Evolutionary conservation across 2,113 vertebrate species (phyloP), one percentile per base, ranked within the genome.

Genomic region (Gavia stellata): DNA sequence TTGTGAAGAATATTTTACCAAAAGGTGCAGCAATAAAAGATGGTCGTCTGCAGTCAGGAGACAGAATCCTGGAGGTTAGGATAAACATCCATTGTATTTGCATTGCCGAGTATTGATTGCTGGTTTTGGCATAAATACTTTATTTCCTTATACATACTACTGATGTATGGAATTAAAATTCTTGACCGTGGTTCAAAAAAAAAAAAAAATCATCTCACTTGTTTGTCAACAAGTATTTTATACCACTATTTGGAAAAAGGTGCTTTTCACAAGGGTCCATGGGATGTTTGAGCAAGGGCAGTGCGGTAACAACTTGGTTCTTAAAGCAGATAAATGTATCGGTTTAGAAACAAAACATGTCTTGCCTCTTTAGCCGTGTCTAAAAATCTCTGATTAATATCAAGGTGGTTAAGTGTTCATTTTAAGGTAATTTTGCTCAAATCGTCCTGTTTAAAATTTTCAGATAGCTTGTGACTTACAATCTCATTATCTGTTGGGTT

Each of bases 1-100:
- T 99, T 42, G 99, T 99, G 80, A 99, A 99, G 97, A 99, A 99
- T 95, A 99, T 99, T 97, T 98, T 99, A 38, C 98, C 99, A 29
- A 99, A 99, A 62, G 99, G 99, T 94, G 99, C 99, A 67, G 99
- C 99, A 59, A 96, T 99, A 86, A 99, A 99, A 97, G 99, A 99
- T 90, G 99, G 99, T 63, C 99, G 99, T 62, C 98, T 99, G 88
- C 99, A 99, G 94, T 99, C 99, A 59, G 99, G 99, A 73, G 99
- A 99, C 97, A 98, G 99, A 96, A 99, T 99, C 96, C 97, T 99
- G 42, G 99, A 99, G 99, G 99, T 99, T 96, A 95, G 94, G 42
- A 96, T 65, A 83, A 96, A 67, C 16, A 16, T 93, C 49, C 6
- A 0, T 73, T 96, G 16, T 50, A 17, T 84, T 92, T 88, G 28